Base-by-base conservation (phyloP, 2,797 vertebrate genomes). In the Paguma larvata region DNA sequence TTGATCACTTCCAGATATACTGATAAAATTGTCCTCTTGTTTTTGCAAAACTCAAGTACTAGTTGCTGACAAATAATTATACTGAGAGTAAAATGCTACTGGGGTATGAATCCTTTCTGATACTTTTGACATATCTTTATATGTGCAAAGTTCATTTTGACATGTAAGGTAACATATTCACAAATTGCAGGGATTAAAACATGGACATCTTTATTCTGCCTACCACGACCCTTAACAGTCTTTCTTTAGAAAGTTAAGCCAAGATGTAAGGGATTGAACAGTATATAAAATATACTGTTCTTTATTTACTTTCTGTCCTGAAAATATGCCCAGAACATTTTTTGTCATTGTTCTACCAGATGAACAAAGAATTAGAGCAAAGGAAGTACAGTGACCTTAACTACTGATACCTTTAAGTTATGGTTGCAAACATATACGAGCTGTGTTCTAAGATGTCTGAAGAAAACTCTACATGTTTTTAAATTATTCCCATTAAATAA, bases 191-290 rank as follows among this genome's bases (percentile, higher is more conserved):
- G 67, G 41, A 41, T 77, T 77, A 41, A 38, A 84, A 92, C 23
- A 10, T 70, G 34, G 5, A 16, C 51, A 62, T 23, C 44, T 85
- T 68, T 88, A 87, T 82, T 73, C 25, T 85, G 6, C 6, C 14
- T 67, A 10, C 48, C 4, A 67, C 27, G 91, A 25, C 5, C 25
- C 16, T 91, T 73, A 56, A 84, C 0, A 70, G 4, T 41, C 46
- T 84, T 65, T 92, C 6, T 89, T 79, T 68, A 83, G 44, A 90
- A 86, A 90, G 9, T 73, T 84, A 94, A 73, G 12, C 6, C 46
- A 73, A 85, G 12, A 23, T 89, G 1, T 63, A 68, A 68, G 16
- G 46, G 14, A 77, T 63, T 41, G 21, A 1, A 79, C 16, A 38
- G 38, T 38, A 38, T 68, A 6, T 93, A 75, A 73, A 59, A 7